Evolutionary conservation across 2,113 vertebrate species (phyloP), one percentile per base, ranked within the genome.

Genomic region (Archocentrus centrarchus): DNA sequence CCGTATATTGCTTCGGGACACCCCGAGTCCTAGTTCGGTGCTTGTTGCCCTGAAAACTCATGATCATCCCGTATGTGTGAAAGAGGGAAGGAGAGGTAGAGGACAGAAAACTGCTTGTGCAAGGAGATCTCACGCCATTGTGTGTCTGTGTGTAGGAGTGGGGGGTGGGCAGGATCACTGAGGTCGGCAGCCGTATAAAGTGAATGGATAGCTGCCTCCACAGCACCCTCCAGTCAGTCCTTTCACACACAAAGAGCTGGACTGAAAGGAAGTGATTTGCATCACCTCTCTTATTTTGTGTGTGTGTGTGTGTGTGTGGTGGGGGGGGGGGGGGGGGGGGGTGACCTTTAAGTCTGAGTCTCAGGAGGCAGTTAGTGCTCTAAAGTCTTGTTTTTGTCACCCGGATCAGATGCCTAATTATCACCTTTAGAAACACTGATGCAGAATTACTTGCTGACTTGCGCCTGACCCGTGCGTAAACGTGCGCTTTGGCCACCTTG

Each of bases 251-350:
- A 95, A 94, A 95, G 92, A 83, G 90, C 76, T 47, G 82, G 85
- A 91, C 88, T 95, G 94, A 96, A 95, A 94, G 93, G 91, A 95
- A 93, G 93, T 92, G 83, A 95, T 96, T 96, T 96, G 95, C 95
- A 96, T 96, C 89, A 87, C 90, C 84, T 78, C 88, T 84, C 83
- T 88, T 63, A 77, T 73, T 87, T 68, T 30, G 0, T 5, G 58
- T 8, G 61, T 4, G 3, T 30, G 30, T 30, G 30, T 4, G 30
- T 30, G 30, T 30, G 30, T 4, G 30, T 30, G 27, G 2, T 3
- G 35, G 86, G 83, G 79, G 87, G 83, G 76, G 41, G 17, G 41
- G 11, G 41, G 80, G 89, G 91, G 92, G 79, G 80, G 75, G 32
- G 61, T 32, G 85, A 57, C 83, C 81, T 60, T 88, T 73, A 47